phyloP scores from a whole-genome alignment of 2,797 vertebrate genomes.

The Aldrovandia affinis region DNA sequence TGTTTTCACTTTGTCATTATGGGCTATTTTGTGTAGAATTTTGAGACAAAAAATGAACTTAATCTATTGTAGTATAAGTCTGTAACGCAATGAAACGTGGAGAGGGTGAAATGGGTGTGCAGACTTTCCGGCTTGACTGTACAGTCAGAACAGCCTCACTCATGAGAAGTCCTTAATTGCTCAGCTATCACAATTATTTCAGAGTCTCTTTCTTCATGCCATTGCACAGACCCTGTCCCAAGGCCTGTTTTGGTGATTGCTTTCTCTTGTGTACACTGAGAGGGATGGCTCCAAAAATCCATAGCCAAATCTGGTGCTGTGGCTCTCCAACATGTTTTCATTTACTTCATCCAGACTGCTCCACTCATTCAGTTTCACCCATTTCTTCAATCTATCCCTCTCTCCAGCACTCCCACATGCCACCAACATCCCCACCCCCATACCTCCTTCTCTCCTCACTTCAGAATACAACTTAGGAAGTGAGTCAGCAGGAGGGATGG shows the following conservation, averaged over 20 bases:
- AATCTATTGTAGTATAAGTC: too few relatives aligned
- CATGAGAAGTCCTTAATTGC: background rate
- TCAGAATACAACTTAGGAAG: constrained; percentile 51
- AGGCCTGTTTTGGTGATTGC: background rate
- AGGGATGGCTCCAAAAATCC: constrained; percentile 54
- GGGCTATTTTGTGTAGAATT: too few relatives aligned
- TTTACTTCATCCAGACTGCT: constrained; percentile 44
- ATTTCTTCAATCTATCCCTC: constrained; percentile 12
- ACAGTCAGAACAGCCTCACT: background rate
- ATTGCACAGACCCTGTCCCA: background rate
- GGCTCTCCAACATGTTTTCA: constrained; percentile 45
- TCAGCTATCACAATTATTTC: background rate
- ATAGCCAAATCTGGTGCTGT: constrained; percentile 40
- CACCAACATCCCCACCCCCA: background rate
- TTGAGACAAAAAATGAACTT: too few relatives aligned
- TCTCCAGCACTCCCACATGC: background rate
- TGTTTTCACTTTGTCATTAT: too few relatives aligned
- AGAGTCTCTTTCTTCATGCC: background rate
- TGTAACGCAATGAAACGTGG: too few relatives aligned
- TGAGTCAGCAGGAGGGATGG: constrained; percentile 55
- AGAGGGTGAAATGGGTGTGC: too few relatives aligned
- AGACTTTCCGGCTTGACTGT: too few relatives aligned
- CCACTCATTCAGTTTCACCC: constrained; percentile 48
- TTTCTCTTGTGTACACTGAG: constrained; percentile 39
- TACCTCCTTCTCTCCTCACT: constrained; percentile 45